Percentiles rank a stretch among this genome's conserved stretches.
Evolutionary conservation across 2,888 invertebrate species (phyloP).

Genomic region (Drosophila setosimentum): DNA sequence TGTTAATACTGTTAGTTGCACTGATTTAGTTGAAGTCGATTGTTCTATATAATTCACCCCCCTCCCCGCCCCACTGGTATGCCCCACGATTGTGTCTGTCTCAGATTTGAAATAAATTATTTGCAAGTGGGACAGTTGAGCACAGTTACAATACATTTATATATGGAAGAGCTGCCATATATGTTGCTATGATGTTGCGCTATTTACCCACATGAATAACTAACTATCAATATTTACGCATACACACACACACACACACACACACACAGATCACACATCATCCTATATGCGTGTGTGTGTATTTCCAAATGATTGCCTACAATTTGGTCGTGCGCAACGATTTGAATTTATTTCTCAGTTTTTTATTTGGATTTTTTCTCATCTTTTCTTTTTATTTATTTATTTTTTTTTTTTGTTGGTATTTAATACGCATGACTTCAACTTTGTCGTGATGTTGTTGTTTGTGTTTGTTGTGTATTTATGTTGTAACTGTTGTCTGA

Average conservation of each 20-base stretch:
- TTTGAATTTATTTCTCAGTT: constrained; percentile 52
- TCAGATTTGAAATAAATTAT: constrained; percentile 52
- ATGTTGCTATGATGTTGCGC: constrained; percentile 30
- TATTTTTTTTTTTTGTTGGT: constrained; percentile 41
- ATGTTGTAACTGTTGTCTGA: constrained; percentile 69
- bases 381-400: constrained; percentile 13
- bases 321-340: constrained; percentile 77
- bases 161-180: constrained; percentile 6
- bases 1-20: constrained; percentile 79
- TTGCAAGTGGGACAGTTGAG: constrained; percentile 60
- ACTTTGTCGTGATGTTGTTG: constrained; percentile 33
- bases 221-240: constrained; percentile 57
- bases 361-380: constrained; percentile 18
- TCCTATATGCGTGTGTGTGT: constrained; percentile 30
- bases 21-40: constrained; percentile 72
- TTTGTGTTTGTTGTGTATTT: constrained; percentile 50
- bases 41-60: constrained; percentile 51
- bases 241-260: constrained; percentile 16
- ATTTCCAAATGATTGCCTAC: constrained; percentile 76
- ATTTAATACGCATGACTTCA: constrained; percentile 79
- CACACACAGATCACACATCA: no score
- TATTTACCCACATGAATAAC: constrained; percentile 55
- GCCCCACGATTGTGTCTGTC: background rate
- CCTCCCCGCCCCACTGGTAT: background rate
- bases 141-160: constrained; percentile 39